These are phyloP conservation scores for Oryzaephilus surinamensis DNA, from an alignment of 1,140 invertebrate genomes.

Conservation along the genomic window DNA sequence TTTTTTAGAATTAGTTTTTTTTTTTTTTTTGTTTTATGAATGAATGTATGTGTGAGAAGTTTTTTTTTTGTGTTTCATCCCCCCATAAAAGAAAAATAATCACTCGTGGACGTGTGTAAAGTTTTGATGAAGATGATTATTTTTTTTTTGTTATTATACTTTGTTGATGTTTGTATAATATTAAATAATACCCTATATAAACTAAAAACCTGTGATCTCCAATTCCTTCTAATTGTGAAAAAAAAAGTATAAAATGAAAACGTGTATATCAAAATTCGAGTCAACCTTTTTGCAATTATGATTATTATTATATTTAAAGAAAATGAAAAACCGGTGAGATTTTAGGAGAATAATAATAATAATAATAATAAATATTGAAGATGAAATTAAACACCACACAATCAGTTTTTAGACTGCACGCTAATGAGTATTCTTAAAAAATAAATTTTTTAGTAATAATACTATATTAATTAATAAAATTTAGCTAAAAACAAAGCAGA, in stretches of 20 bases:
- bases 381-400: conserved; percentile 38
- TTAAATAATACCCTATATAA: too few relatives aligned
- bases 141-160: too few relatives aligned
- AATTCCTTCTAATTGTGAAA: conserved; percentile 33
- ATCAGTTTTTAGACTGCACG: conserved; percentile 38
- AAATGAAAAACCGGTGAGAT: not conserved
- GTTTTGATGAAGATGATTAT: too few relatives aligned
- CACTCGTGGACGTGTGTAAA: too few relatives aligned
- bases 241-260: conserved; percentile 4
- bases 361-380: conserved; percentile 12
- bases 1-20: too few relatives aligned
- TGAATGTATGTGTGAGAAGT: too few relatives aligned
- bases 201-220: conserved; percentile 37
- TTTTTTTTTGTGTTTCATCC: too few relatives aligned
- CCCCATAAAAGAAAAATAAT: too few relatives aligned
- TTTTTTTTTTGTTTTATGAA: too few relatives aligned
- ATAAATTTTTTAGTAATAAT: conserved; percentile 32
- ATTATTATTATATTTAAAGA: not conserved
- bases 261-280: conserved; percentile 1
- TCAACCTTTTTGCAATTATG: conserved; percentile 13
- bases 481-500: conserved; percentile 7
- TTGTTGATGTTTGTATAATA: too few relatives aligned
- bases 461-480: conserved; percentile 13
- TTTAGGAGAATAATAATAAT: not conserved
- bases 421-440: conserved; percentile 36